Conservation (phyloP, 2,113 vertebrate species). For the Poeciliopsis prolifica region DNA sequence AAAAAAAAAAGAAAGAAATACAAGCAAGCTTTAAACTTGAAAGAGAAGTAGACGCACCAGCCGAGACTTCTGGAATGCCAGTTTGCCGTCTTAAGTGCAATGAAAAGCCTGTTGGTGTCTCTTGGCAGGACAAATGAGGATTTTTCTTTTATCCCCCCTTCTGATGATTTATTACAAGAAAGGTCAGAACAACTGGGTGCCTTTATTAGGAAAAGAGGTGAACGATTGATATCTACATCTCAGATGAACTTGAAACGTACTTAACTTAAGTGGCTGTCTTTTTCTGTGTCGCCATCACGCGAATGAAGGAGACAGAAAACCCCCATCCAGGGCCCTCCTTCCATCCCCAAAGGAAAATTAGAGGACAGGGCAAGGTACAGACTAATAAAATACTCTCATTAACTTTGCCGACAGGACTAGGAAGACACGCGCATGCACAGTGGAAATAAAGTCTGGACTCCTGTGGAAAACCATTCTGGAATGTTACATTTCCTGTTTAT, state of each 20-base stretch:
- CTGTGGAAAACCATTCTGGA: conserved; percentile 44
- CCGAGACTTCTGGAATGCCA: background rate
- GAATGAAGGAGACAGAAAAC: background rate
- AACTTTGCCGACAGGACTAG: conserved; percentile 4
- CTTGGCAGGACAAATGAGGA: conserved; percentile 6
- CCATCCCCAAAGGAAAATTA: background rate
- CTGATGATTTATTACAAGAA: conserved; percentile 17
- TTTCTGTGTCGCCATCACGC: conserved; percentile 18
- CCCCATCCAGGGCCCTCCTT: no score
- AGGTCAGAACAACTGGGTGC: conserved; percentile 41
- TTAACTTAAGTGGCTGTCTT: conserved; percentile 12
- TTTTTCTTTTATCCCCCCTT: background rate
- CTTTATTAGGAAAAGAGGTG: background rate
- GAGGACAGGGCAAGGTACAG: conserved; percentile 13
- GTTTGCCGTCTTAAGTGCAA: background rate
- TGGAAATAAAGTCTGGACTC: conserved; percentile 37
- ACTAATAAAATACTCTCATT: conserved; percentile 40
- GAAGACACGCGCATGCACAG: conserved; percentile 8
- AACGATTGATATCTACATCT: conserved; percentile 34
- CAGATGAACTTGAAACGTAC: conserved; percentile 27
- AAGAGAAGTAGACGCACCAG: background rate
- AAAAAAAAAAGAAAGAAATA: background rate
- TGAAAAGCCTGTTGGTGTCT: background rate
- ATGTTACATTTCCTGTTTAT: conserved; percentile 70
- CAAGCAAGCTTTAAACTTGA: background rate